Evolutionary conservation across 2,797 vertebrate species (phyloP).

Genomic region (Erpetoichthys calabaricus): DNA sequence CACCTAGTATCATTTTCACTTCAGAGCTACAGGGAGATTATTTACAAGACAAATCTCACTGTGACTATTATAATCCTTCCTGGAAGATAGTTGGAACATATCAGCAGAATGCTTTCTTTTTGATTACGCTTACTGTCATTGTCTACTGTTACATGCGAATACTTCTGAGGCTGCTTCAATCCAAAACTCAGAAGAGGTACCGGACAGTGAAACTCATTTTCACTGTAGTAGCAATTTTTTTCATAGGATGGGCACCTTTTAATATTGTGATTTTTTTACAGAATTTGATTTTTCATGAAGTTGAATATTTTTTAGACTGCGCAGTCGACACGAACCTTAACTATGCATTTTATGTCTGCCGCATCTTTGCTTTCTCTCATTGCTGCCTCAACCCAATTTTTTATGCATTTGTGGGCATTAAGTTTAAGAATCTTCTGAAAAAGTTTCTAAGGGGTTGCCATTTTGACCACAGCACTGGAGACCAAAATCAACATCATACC

Average conservation of each 20-base stretch:
- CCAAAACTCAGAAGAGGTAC: conserved; percentile 47
- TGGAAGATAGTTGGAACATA: conserved; percentile 48
- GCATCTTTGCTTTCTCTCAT: conserved; percentile 70
- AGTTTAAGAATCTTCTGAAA: conserved; percentile 73
- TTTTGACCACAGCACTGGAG: conserved; percentile 4
- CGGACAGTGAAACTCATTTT: conserved; percentile 77
- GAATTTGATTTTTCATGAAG: conserved; percentile 29
- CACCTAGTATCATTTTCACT: conserved; percentile 47
- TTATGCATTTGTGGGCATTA: conserved; percentile 78
- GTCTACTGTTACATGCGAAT: conserved; percentile 71
- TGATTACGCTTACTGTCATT: conserved; percentile 51
- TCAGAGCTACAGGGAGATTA: conserved; percentile 10
- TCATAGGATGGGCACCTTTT: conserved; percentile 82
- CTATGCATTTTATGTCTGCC: conserved; percentile 46
- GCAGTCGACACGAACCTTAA: conserved; percentile 16
- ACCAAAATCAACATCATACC: conserved; percentile 12
- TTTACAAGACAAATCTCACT: conserved; percentile 8
- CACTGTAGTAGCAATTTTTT: conserved; percentile 64
- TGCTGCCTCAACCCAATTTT: conserved; percentile 86
- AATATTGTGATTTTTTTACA: conserved; percentile 60
- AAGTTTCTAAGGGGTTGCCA: conserved; percentile 28
- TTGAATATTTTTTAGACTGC: conserved; percentile 25
- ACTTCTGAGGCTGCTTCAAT: conserved; percentile 49
- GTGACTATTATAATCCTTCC: conserved; percentile 23
- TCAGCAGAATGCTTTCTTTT: conserved; percentile 63